A percentile compares a stretch with the other conserved stretches of the same genome.
phyloP scores from a whole-genome alignment of 2,797 vertebrate genomes.

The Pseudocheirus occidentalis region DNA sequence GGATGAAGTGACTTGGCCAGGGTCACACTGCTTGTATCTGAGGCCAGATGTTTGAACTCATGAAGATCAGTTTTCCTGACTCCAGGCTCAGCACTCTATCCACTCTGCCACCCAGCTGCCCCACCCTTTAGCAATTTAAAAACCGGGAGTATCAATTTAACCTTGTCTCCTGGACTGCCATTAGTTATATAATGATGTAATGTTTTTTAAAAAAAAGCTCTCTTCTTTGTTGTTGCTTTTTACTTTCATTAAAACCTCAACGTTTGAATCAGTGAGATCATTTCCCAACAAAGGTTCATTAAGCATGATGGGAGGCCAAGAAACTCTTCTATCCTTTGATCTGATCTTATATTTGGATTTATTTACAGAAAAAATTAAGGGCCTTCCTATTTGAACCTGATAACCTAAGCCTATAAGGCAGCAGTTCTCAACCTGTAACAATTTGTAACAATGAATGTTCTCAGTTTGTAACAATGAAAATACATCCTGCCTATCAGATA shows the following conservation, averaged over 20 bases:
- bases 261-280: neutral
- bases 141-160: too few relatives aligned
- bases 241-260: neutral
- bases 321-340: neutral
- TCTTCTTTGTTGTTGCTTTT: neutral
- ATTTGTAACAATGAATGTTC: too few relatives aligned
- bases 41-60: neutral
- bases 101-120: neutral
- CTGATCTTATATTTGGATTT: neutral
- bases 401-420: neutral
- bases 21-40: neutral
- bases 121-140: neutral
- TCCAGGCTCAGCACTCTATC: neutral
- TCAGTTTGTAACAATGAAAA: too few relatives aligned
- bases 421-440: too few relatives aligned
- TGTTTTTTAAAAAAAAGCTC: neutral
- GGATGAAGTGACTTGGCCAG: neutral
- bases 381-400: constrained; percentile 16
- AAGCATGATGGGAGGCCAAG: neutral
- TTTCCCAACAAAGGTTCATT: neutral
- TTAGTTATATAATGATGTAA: neutral
- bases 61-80: neutral
- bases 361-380: neutral
- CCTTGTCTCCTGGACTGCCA: neutral
- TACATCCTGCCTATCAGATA: too few relatives aligned